phyloP scores from a whole-genome alignment of 1,140 invertebrate species.

The Asbolus verrucosus region DNA sequence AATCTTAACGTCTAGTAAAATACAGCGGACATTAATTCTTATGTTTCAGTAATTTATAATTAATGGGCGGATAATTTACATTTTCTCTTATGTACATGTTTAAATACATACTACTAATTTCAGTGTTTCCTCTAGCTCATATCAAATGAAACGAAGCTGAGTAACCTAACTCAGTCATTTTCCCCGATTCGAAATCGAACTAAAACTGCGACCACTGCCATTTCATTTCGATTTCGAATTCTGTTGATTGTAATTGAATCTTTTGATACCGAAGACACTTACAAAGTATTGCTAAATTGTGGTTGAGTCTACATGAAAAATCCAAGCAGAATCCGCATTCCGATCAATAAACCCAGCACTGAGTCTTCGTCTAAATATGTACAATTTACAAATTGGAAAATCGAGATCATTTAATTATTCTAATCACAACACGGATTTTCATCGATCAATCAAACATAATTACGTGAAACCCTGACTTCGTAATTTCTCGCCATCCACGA shows the following conservation, averaged over 20 bases:
- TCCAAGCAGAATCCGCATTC: constrained; percentile 17
- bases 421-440: constrained; percentile 47
- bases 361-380: constrained; percentile 18
- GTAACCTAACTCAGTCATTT: too few relatives aligned
- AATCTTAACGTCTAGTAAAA: constrained; percentile 13
- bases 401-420: constrained; percentile 41
- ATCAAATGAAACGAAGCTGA: too few relatives aligned
- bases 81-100: constrained; percentile 23
- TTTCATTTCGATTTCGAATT: too few relatives aligned
- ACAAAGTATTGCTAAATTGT: constrained; percentile 49
- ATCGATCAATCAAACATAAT: constrained; percentile 24
- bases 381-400: constrained; percentile 35
- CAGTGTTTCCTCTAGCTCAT: too few relatives aligned
- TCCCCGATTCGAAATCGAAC: too few relatives aligned
- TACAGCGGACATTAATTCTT: constrained; percentile 28
- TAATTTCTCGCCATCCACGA: constrained; percentile 45
- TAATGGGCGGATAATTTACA: constrained; percentile 54
- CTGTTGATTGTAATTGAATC: constrained; percentile 41
- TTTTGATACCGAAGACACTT: constrained; percentile 45
- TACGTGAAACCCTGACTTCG: constrained; percentile 54
- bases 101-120: constrained; percentile 3
- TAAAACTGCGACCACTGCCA: constrained; percentile 4
- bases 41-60: constrained; percentile 43
- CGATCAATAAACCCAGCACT: constrained; percentile 22
- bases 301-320: constrained; percentile 25